Evolutionary conservation across 2,113 vertebrate species (phyloP), one percentile per base, ranked within the genome.

Genomic region (Rhabdomys dilectus): DNA sequence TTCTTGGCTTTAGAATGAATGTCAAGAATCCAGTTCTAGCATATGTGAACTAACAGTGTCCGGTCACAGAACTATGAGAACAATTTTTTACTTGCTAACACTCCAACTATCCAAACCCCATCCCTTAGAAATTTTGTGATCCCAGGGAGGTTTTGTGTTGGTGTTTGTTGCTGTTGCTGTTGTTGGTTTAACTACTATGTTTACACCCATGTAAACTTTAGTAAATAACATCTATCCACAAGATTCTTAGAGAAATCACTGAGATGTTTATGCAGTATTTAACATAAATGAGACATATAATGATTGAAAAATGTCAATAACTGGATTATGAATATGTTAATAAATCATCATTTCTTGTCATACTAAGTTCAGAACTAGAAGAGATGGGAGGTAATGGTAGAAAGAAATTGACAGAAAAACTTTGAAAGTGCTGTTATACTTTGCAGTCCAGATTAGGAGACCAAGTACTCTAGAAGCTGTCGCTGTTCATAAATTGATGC

Each of bases 381-480:
- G 1, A 9, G 2, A 75, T 17, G 31, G 36, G 2, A 15, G 26
- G 45, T 70, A 66, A 62, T 85, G 81, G 31, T 72, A 97, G 56
- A 36, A 94, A 92, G 22, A 70, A 42, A 88, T 9, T 95, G 17
- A 60, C 16, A 7, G 8, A 88, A 58, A 93, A 93, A 94, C 64
- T 1, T 13, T 10, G 3, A 58, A 96, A 88, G 87, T 84, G 84
- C 0, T 45, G 0, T 82, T 77, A 53, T 90, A 93, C 72, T 36
- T 60, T 88, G 16, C 15, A 36, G 10, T 56, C 42, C 89, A 39
- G 58, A 87, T 85, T 73, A 72, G 13, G 10, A 93, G 39, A 86
- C 22, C 45, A 82, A 26, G 13, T n/a, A 45, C 21, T 92, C 96
- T 95, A 78, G 70, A 68, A 96, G 85, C 81, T 70, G 88, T 95